Conservation (phyloP, 2,797 vertebrate genomes). For the Silurus aristotelis region DNA sequence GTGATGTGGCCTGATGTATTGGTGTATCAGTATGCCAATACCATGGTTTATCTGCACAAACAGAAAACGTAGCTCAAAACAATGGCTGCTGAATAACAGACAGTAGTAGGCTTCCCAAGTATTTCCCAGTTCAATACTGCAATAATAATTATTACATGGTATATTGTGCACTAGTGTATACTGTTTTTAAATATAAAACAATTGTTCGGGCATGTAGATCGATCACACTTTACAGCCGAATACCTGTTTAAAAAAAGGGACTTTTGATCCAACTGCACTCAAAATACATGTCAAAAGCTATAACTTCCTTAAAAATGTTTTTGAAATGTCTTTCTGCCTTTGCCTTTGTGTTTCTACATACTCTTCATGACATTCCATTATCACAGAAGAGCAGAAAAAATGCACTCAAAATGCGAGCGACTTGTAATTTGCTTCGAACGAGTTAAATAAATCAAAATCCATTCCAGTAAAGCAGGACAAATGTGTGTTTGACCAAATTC, state of each 20-base stretch:
- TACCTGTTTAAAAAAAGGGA: neutral
- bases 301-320: neutral
- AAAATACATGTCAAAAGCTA: neutral
- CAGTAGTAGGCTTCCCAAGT: neutral
- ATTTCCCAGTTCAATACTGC: constrained; percentile 3
- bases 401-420: neutral
- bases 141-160: neutral
- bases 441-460: neutral
- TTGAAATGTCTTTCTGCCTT: neutral
- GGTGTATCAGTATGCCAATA: neutral
- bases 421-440: neutral
- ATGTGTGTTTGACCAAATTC: neutral
- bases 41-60: neutral
- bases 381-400: neutral
- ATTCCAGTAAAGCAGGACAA: constrained; percentile 15
- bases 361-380: constrained; percentile 23
- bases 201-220: neutral
- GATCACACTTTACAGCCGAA: neutral
- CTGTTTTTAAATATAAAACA: neutral
- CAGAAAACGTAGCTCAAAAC: neutral
- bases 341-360: neutral
- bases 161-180: neutral
- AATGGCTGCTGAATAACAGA: neutral
- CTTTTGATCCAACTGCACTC: neutral
- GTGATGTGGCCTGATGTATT: neutral